Evolutionary conservation across 2,797 vertebrate genomes (phyloP).

Genomic region (Enteromius unitaeniatus): DNA sequence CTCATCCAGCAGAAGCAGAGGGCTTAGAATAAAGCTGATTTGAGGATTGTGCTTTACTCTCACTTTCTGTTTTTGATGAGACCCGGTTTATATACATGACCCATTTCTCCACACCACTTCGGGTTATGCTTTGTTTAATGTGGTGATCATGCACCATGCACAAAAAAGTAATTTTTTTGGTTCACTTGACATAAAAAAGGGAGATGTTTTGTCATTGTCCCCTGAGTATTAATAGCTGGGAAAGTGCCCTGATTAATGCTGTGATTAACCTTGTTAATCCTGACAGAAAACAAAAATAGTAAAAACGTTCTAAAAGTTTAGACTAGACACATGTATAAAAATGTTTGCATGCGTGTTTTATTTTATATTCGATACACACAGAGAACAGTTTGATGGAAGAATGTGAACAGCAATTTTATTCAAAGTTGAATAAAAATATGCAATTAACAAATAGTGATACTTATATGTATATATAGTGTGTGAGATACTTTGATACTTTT

Average conservation of each 20-base stretch:
- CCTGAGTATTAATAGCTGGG: neutral
- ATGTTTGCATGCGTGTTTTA: neutral
- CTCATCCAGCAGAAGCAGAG: neutral
- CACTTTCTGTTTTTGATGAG: neutral
- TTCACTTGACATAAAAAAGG: neutral
- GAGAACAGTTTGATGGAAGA: neutral
- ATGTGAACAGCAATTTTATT: neutral
- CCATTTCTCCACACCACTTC: neutral
- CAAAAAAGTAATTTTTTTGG: neutral
- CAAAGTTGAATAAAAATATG: neutral
- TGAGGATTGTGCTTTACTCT: constrained; percentile 11
- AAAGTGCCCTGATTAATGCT: neutral
- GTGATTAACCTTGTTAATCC: neutral
- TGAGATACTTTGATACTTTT: neutral
- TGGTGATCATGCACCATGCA: neutral
- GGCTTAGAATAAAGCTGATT: constrained; percentile 32
- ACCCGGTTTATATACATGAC: constrained; percentile 17
- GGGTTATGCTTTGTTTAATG: neutral
- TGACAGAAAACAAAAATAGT: neutral
- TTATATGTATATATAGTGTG: neutral
- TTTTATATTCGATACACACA: neutral
- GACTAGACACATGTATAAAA: neutral
- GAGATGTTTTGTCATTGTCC: neutral
- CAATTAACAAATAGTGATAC: neutral
- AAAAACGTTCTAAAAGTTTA: neutral